Base-by-base conservation (phyloP, 2,797 vertebrate species). In the Eupleurogrammus muticus region DNA sequence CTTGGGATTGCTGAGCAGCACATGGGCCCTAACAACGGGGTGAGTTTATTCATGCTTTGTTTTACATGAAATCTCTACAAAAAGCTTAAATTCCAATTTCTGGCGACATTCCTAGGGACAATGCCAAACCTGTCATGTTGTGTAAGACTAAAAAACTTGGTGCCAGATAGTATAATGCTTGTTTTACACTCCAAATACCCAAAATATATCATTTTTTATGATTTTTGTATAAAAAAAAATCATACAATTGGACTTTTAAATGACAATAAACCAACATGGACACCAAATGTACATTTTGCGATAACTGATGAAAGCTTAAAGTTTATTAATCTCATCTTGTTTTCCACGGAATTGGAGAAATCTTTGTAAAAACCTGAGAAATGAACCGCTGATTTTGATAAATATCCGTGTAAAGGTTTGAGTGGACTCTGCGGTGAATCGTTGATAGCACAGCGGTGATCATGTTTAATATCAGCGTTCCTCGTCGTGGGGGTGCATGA, bases 1-100 rank as follows among this genome's bases (percentile, higher is more conserved):
- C 94, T 99, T 44, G 98, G 97, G 69, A 98, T 99, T 6, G 98
- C 97, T 0, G 98, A 99, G 85, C 98, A 99, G 89, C 98, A 99
- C 2, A 94, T 99, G 87, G 97, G 97, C 23, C 95, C 96, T 51
- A 97, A 96, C 88, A 98, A 97, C 0, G 96, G 94, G 89, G 98
- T 99, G 84, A 96, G 97, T 87, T 21, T 9, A 8, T 6, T 35
- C 14, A 65, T 11, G 5, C 4, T 21, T 24, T 24, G 23, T n/a
- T 74, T 3, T 21, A 20, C 7, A 54, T 21, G 13, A 17, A 1
- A 2, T 19, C 36, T 52, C 6, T 21, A 40, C 1, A 28, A 48
- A 54, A n/a, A 6, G 11, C 17, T 32, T 3, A 3, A 28, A 19
- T 34, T 23, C 11, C 17, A 16, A 21, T 28, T 36, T 36, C 4